Percentiles rank a stretch among this genome's conserved stretches.
Evolutionary conservation across 2,113 vertebrate species (phyloP).

Genomic region (Plectropomus leopardus): DNA sequence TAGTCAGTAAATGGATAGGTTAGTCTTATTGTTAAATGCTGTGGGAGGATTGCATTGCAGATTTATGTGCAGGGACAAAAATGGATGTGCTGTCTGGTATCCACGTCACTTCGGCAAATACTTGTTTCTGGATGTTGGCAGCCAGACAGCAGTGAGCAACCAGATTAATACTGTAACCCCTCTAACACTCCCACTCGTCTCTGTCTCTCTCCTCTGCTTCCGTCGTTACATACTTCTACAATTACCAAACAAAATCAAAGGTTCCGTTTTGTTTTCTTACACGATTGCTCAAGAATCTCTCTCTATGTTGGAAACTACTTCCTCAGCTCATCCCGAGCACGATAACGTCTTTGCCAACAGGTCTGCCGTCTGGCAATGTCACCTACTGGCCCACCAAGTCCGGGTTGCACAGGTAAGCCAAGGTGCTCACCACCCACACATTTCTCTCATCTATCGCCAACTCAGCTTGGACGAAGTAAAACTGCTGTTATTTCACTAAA

Average conservation of each 20-base stretch:
- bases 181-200: conserved; percentile 5
- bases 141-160: conserved; percentile 29
- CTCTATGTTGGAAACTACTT: conserved; percentile 13
- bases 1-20: conserved; percentile 42
- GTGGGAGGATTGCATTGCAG: conserved; percentile 16
- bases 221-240: background rate
- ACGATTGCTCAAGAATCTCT: background rate
- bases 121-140: conserved; percentile 46
- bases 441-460: conserved; percentile 67
- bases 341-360: conserved; percentile 28
- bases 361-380: conserved; percentile 57
- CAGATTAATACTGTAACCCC: conserved; percentile 43
- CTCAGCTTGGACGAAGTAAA: conserved; percentile 48
- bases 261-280: background rate
- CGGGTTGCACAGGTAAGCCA: conserved; percentile 54
- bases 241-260: background rate
- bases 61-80: conserved; percentile 32
- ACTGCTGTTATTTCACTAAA: conserved; percentile 56
- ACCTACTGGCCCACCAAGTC: conserved; percentile 45
- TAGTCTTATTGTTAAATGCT: conserved; percentile 38
- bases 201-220: background rate
- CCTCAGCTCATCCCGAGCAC: conserved; percentile 16
- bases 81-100: conserved; percentile 40
- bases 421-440: conserved; percentile 56
- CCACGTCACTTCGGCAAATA: conserved; percentile 25